Conservation (phyloP, 2,888 invertebrate genomes). For the Patella caerulea region DNA sequence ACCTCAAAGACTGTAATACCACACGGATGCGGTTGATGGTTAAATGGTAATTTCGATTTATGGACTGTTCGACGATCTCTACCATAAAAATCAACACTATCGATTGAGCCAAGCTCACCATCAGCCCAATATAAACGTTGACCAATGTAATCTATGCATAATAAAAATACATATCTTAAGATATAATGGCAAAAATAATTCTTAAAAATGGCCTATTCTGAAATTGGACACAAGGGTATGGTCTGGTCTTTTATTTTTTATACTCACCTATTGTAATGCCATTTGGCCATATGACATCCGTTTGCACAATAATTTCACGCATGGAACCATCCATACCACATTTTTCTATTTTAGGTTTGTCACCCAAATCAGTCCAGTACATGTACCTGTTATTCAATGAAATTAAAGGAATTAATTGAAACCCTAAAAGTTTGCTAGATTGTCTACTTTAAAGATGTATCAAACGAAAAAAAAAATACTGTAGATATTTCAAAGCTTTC, state of each 20-base stretch:
- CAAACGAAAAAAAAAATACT: not conserved
- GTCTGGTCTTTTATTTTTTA: not conserved
- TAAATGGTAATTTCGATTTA: slow-evolving; percentile 79
- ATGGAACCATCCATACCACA: slow-evolving; percentile 96
- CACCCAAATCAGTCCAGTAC: slow-evolving; percentile 99
- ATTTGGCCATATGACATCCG: slow-evolving; percentile 96
- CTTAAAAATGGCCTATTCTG: too few species aligned
- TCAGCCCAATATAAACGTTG: slow-evolving; percentile 96
- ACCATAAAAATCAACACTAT: slow-evolving; percentile 91
- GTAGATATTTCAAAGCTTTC: too few species aligned
- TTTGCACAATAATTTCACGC: slow-evolving; percentile 83
- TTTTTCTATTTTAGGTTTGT: slow-evolving; percentile 91
- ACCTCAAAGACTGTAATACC: slow-evolving; percentile 95
- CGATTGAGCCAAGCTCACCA: slow-evolving; percentile 91
- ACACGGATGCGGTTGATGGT: slow-evolving; percentile 91
- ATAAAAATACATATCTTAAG: slow-evolving; percentile 11
- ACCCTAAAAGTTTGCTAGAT: not conserved
- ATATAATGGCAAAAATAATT: not conserved
- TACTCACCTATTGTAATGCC: slow-evolving; percentile 83
- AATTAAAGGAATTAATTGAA: not conserved
- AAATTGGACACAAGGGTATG: too few species aligned
- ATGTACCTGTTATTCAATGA: slow-evolving; percentile 81
- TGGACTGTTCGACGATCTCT: slow-evolving; percentile 79
- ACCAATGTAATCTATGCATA: slow-evolving; percentile 82
- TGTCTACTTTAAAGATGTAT: not conserved